These are phyloP conservation scores for Seriola aureovittata DNA, from an alignment of 2,113 vertebrate species.

Conservation along the genomic window DNA sequence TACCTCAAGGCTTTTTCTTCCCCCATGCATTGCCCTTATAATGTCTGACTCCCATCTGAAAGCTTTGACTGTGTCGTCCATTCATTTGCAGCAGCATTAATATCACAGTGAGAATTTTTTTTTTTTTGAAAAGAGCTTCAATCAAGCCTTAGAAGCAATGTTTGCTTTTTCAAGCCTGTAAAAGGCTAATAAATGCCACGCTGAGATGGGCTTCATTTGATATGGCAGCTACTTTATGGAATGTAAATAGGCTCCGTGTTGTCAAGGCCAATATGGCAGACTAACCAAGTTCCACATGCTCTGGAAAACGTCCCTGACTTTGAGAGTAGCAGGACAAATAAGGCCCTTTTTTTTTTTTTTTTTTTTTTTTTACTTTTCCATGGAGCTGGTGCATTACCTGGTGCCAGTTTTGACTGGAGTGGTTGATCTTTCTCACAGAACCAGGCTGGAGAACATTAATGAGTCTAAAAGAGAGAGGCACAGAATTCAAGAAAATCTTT, in stretches of 20 bases:
- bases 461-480: constrained; percentile 81
- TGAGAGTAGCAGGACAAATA: not conserved
- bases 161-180: constrained; percentile 24
- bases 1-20: not conserved
- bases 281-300: not conserved
- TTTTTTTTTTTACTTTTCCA: not conserved
- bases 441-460: constrained; percentile 94
- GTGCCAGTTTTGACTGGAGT: constrained; percentile 94
- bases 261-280: not conserved
- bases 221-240: constrained; percentile 46
- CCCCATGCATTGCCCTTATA: not conserved
- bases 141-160: constrained; percentile 24
- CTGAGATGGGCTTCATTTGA: constrained; percentile 34
- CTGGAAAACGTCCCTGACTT: constrained; percentile 5
- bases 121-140: constrained; percentile 21
- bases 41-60: not conserved
- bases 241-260: constrained; percentile 50
- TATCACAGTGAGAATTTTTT: constrained; percentile 16
- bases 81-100: constrained; percentile 1
- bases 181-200: constrained; percentile 20
- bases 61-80: not conserved
- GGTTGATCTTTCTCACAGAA: constrained; percentile 91
- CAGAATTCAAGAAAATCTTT: not conserved
- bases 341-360: not conserved
- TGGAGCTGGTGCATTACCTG: constrained; percentile 84